phyloP scores from a whole-genome alignment of 2,113 vertebrate genomes.

The Tachysurus fulvidraco region DNA sequence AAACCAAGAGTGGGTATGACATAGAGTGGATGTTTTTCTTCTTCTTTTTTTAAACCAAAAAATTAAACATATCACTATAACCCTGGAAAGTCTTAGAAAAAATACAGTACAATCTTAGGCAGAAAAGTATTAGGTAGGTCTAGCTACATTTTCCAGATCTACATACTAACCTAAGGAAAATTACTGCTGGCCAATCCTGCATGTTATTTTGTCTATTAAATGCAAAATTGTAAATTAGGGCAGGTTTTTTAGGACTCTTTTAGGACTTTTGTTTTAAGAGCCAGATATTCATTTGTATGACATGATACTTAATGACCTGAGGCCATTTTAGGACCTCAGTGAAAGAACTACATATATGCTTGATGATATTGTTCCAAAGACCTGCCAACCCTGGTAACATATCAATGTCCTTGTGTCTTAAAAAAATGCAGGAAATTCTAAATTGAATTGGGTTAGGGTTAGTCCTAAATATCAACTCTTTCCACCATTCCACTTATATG shows the following conservation, averaged over 20 bases:
- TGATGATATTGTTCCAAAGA: background rate
- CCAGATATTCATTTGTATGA: background rate
- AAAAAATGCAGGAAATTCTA: background rate
- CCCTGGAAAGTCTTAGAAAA: background rate
- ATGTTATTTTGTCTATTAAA: background rate
- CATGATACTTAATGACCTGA: background rate
- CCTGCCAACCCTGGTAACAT: background rate
- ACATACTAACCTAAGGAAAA: background rate
- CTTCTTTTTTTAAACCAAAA: background rate
- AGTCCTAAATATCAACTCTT: no score
- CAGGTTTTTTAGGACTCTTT: background rate
- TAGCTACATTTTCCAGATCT: background rate
- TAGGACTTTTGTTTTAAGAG: no score
- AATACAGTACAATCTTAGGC: background rate
- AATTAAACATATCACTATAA: background rate
- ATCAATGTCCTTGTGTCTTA: background rate
- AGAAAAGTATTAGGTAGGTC: background rate
- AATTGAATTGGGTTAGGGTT: background rate
- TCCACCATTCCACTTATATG: background rate
- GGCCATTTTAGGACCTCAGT: background rate
- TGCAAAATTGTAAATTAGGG: background rate
- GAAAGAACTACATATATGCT: background rate
- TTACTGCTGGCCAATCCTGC: background rate
- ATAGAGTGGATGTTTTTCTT: background rate
- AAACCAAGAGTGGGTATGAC: background rate